Base-by-base conservation (phyloP, 2,888 invertebrate species). In the Drosophila anomalata region DNA sequence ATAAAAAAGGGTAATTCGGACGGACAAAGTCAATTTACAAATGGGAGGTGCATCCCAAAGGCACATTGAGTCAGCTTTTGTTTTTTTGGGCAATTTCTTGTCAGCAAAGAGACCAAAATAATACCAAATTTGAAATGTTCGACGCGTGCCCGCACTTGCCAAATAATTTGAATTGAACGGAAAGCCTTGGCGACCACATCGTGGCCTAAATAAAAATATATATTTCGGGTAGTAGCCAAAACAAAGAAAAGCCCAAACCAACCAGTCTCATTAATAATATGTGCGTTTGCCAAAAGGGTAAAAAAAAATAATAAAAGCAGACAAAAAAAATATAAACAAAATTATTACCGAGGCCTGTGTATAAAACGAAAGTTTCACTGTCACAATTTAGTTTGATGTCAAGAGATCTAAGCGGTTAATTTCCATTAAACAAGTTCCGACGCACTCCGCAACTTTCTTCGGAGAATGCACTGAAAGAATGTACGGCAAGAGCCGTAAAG, bases 171-270 rank as follows among this genome's bases (percentile, higher is more conserved):
- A 57, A 69, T 61, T 51, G 66, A 63, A 52, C 69, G 72, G 24
- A 55, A 69, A 84, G 80, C 84, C 84, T 84, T 84, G 86, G 59
- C 66, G 42, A 24, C 58, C 36, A 52, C 53, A 51, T 58, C 83
- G 76, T 86, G 84, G 78, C 88, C 84, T 88, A 84, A 88, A 84
- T 88, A 88, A 82, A 70, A 72, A 41, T 57, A 33, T 39, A 31
- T 50, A 58, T 36, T 60, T 51, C 39, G 17, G 41, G 26, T 42
- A 39, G 24, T 65, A 24, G 5, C 17, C 61, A n/a, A 58, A 50
- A 42, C 68, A 50, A 70, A 60, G 61, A 62, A 41, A 58, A 66
- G 39, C 47, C 52, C 36, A 54, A 41, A 12, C 22, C 44, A 12
- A 12, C 9, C 20, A 36, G 52, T 31, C 39, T 14, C 47, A 78